These are phyloP conservation scores for Aphelocoma coerulescens DNA, from an alignment of 2,113 vertebrate genomes.

Conservation along the genomic window DNA sequence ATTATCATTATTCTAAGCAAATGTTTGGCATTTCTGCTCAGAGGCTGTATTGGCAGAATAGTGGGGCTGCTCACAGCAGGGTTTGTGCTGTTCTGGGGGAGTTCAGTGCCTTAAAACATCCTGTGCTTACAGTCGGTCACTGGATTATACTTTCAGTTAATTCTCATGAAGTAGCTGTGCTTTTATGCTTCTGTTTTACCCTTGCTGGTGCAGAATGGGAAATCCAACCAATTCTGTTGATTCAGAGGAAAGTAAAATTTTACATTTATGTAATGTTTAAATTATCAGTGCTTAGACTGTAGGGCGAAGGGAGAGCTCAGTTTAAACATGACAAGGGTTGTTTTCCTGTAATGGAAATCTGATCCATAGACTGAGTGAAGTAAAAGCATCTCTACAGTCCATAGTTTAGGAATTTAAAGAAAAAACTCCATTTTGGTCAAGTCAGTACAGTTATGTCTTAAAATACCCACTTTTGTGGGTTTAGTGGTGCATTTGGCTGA, in stretches of 20 bases:
- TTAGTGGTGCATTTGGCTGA: not conserved
- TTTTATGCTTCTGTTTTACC: not conserved
- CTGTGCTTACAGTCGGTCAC: not conserved
- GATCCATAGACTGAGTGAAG: not conserved
- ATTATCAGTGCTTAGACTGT: not conserved
- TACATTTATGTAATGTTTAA: not conserved
- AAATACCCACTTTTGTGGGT: fast-evolving
- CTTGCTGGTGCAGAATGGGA: not conserved
- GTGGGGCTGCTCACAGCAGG: not conserved
- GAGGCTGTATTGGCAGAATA: not conserved
- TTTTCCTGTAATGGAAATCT: not conserved
- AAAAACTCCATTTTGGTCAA: not conserved
- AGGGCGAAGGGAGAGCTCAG: not conserved
- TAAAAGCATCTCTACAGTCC: not conserved
- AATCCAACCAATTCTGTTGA: not conserved
- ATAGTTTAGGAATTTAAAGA: not conserved
- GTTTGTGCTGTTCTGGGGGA: not conserved
- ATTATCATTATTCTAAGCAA: not conserved
- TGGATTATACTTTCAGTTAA: not conserved
- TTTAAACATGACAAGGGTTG: too few relatives aligned
- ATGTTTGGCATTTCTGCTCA: not conserved
- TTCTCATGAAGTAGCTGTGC: not conserved
- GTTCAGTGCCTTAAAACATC: not conserved
- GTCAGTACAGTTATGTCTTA: not conserved
- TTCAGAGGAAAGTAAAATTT: not conserved